Evolutionary conservation across 2,888 invertebrate species (phyloP), one percentile per base, ranked within the genome.

Genomic region (Habroteleia sp.): DNA sequence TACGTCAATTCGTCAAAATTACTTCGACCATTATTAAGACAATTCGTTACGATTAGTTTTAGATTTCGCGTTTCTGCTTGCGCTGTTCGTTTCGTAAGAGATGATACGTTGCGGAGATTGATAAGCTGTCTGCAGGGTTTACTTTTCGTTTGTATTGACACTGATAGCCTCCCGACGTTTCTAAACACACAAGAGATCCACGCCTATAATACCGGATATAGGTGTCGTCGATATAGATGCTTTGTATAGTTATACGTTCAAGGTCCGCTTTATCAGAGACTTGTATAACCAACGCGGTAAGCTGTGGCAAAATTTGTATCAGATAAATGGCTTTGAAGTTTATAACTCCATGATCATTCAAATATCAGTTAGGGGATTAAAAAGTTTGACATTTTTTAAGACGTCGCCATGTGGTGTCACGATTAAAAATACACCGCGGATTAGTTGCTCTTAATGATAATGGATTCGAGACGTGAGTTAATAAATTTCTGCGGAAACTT

Each of bases 191-290:
- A 16, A 46, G 17, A 66, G 71, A 65, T 42, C 42, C 48, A 60
- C 65, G 58, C 52, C 58, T 74, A n/a, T n/a, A 62, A 68, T 68
- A 50, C 56, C 54, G 74, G 74, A 68, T 68, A 44, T 62, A 74
- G 46, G 17, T 20, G 52, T 50, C 46, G 17, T 58, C 37, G 56
- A 74, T 68, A 37, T 58, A 20, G 56, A 48, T 44, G 68, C 54
- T 60, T 66, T 68, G 68, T 68, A 35, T 62, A 54, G 62, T 62
- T 56, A 48, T 68, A 42, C 35, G 52, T 48, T 66, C 52, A 48
- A 58, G 65, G 37, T 58, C 44, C 31, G 16, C 16, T 60, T 65
- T 50, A 65, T 60, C 54, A 54, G 7, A 35, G 52, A 5, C 23
- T 42, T 29, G 52, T 33, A 44, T 35, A 29, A 65, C 50, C 58